Evolutionary conservation across 2,113 vertebrate species (phyloP).

Genomic region (Psilopsiagon aymara): DNA sequence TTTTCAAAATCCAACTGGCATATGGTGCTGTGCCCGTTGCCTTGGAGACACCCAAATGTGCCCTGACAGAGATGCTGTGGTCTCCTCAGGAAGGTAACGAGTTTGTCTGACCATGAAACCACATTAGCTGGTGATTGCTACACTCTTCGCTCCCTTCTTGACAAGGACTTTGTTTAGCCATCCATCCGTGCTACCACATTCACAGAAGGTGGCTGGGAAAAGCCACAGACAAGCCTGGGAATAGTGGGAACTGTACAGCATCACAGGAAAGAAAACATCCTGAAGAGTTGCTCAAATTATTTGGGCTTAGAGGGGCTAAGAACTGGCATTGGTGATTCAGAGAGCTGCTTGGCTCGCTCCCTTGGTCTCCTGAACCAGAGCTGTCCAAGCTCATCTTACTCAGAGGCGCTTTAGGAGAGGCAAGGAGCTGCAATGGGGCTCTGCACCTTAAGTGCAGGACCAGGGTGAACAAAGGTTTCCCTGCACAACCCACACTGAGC

Average conservation of each 20-base stretch:
- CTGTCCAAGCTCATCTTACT: not conserved
- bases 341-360: not conserved
- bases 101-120: not conserved
- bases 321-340: fast-evolving
- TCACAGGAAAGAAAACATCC: not conserved
- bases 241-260: not conserved
- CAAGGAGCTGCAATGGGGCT: fast-evolving
- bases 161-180: not conserved
- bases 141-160: not conserved
- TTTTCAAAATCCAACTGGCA: not conserved
- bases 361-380: not conserved
- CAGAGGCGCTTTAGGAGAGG: not conserved
- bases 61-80: not conserved
- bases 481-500: not conserved
- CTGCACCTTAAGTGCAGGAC: not conserved
- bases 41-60: not conserved
- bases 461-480: not conserved
- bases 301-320: not conserved
- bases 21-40: not conserved
- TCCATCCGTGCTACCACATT: not conserved
- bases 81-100: not conserved
- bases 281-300: not conserved
- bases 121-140: fast-evolving
- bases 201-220: not conserved
- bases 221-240: not conserved